Evolutionary conservation across 23 tunicate species (phyloP), one percentile per base, ranked within the genome.

Genomic region (Corella eumyota): DNA sequence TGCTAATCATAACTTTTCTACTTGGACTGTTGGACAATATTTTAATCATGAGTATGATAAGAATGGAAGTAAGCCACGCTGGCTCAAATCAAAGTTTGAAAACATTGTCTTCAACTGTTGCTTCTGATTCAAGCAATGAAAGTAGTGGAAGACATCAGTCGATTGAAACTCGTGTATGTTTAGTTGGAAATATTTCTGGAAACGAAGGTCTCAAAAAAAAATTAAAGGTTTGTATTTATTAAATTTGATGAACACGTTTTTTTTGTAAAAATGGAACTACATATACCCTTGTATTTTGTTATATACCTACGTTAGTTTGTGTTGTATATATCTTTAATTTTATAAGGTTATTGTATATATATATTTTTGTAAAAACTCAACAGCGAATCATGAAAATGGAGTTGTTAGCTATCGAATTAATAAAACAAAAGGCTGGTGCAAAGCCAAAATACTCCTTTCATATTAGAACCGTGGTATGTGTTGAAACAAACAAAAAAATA

Each of bases 81-180:
- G 9, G 65, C 34, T 75, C 83, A 2, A 64, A 69, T 17, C 94
- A 84, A 56, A 84, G 94, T 63, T 24, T 84, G 44, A 84, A 84
- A 54, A 54, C 60, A 13, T 38, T 84, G 49, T 84, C 94, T 23
- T 71, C 94, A 48, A 75, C 94, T 17, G 40, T 46, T 36, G 36
- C 67, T 6, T 84, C 94, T 17, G 73, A 84, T 49, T 28, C 50
- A 17, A 82, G 81, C 55, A 19, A 25, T 37, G 72, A 68, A 7
- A 25, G 30, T 5, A 27, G 67, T 32, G 69, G 53, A 0, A 65
- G 72, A 4, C 84, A 65, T 40, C 65, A 75, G 30, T 85, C 95
- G 7, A 71, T 88, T 50, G 96, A 72, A 56, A 79, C 88, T 4
- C 59, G 96, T 56, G 96, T 88, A n/a, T 88, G 96, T 50, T 35